A percentile compares a stretch with the other conserved stretches of the same genome.
Evolutionary conservation across 2,113 vertebrate genomes (phyloP).

Genomic region (Thymallus thymallus): DNA sequence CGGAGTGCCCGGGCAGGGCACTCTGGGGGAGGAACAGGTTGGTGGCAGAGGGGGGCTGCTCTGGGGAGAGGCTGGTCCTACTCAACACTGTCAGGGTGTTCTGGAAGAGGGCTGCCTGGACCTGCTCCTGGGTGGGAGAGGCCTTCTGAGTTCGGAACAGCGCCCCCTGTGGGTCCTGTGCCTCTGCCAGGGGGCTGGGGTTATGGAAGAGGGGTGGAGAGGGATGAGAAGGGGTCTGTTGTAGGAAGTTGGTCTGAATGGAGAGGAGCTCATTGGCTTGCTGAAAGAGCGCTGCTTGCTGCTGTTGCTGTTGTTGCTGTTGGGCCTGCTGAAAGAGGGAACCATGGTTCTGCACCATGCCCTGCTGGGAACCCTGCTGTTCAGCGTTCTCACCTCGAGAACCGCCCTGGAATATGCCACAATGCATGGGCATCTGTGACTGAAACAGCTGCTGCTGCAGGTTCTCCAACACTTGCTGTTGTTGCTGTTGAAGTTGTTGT

Average conservation of each 20-base stretch:
- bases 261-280: slow-evolving; percentile 87
- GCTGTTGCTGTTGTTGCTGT: slow-evolving; percentile 67
- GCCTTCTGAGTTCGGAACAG: slow-evolving; percentile 82
- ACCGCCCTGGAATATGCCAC: slow-evolving; percentile 81
- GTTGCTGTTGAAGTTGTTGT: slow-evolving; percentile 64
- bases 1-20: slow-evolving; percentile 73
- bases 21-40: slow-evolving; percentile 86
- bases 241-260: slow-evolving; percentile 88
- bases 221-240: slow-evolving; percentile 79
- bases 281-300: slow-evolving; percentile 86
- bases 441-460: slow-evolving; percentile 82
- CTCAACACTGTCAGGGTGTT: slow-evolving; percentile 83
- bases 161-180: slow-evolving; percentile 77
- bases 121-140: slow-evolving; percentile 84
- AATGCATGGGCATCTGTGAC: slow-evolving; percentile 89
- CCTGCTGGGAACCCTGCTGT: slow-evolving; percentile 76
- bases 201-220: slow-evolving; percentile 91
- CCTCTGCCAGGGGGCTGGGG: slow-evolving; percentile 81
- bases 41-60: slow-evolving; percentile 78
- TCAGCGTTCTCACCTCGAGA: slow-evolving; percentile 76
- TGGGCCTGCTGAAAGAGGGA: slow-evolving; percentile 79
- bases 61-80: slow-evolving; percentile 79
- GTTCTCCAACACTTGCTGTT: slow-evolving; percentile 82
- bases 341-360: slow-evolving; percentile 77
- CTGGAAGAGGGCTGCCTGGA: slow-evolving; percentile 89